phyloP scores from a whole-genome alignment of 1,140 invertebrate species.

The Himalopsyche phryganea region DNA sequence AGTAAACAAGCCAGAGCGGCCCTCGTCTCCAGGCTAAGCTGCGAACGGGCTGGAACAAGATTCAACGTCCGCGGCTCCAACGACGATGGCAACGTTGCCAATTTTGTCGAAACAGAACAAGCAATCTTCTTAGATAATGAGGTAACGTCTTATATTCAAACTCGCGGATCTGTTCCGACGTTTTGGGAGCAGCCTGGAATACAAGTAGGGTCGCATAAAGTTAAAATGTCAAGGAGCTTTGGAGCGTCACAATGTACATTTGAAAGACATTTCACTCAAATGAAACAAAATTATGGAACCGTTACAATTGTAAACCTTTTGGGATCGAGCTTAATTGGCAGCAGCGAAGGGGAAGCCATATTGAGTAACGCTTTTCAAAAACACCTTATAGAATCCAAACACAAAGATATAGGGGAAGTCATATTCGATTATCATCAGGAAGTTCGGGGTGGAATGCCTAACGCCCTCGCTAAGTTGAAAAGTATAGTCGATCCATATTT shows the following conservation, averaged over 20 bases:
- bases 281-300: conserved; percentile 88
- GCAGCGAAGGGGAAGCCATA: conserved; percentile 95
- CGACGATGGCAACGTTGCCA: conserved; percentile 98
- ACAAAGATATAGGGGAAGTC: conserved; percentile 74
- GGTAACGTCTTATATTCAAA: conserved; percentile 79
- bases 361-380: conserved; percentile 91
- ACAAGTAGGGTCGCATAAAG: conserved; percentile 98
- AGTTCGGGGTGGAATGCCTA: conserved; percentile 55
- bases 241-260: conserved; percentile 90
- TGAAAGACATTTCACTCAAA: conserved; percentile 82
- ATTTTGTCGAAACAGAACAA: conserved; percentile 99
- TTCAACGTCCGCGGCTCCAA: conserved; percentile 99
- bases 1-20: conserved; percentile 89
- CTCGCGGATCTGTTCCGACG: conserved; percentile 92
- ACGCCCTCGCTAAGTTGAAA: conserved; percentile 68
- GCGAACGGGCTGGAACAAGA: conserved; percentile 91
- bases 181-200: conserved; percentile 99
- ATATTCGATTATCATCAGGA: conserved; percentile 69
- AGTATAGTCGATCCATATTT: conserved; percentile 46
- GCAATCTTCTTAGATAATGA: conserved; percentile 88
- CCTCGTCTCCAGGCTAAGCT: conserved; percentile 92
- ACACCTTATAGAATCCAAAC: conserved; percentile 77
- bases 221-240: conserved; percentile 91
- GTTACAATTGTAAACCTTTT: conserved; percentile 91
- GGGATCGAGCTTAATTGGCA: conserved; percentile 81